A percentile compares a stretch with the other conserved stretches of the same genome.
Conservation (phyloP, 1,140 invertebrate species). For the Drosophila kurseongensis region DNA sequence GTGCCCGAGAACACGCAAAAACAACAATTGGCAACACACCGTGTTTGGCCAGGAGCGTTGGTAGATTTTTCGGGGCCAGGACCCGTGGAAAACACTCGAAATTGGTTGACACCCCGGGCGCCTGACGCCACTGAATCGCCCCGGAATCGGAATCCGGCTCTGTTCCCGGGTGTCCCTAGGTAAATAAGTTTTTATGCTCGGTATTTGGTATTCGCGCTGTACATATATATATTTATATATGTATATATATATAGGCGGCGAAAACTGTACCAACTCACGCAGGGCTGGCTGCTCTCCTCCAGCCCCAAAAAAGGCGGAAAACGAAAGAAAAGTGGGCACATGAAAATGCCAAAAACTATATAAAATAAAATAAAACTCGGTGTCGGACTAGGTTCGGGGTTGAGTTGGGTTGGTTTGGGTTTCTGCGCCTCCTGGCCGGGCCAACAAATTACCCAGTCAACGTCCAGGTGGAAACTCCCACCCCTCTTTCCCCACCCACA, state of each 20-base stretch:
- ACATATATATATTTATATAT: slow-evolving; percentile 3
- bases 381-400: slow-evolving; percentile 51
- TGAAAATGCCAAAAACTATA: slow-evolving; percentile 76
- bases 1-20: slow-evolving; percentile 36
- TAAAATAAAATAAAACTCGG: slow-evolving; percentile 76
- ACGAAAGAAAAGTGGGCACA: slow-evolving; percentile 35
- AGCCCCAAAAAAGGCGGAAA: slow-evolving; percentile 25
- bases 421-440: slow-evolving; percentile 35
- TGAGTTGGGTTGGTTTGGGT: slow-evolving; percentile 3
- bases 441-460: slow-evolving; percentile 80
- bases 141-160: slow-evolving; percentile 45
- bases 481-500: slow-evolving; percentile 3
- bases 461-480: slow-evolving; percentile 60
- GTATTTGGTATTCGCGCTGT: slow-evolving; percentile 10
- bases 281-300: slow-evolving; percentile 9
- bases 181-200: slow-evolving; percentile 66
- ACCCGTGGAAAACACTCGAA: slow-evolving; percentile 63
- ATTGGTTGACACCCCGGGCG: slow-evolving; percentile 76
- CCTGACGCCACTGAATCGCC: slow-evolving; percentile 47
- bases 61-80: slow-evolving; percentile 11
- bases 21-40: slow-evolving; percentile 65
- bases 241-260: slow-evolving; percentile 43
- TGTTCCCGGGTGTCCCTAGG: slow-evolving; percentile 57
- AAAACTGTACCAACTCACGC: slow-evolving; percentile 77
- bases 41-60: slow-evolving; percentile 20